phyloP scores from a whole-genome alignment of 2,888 invertebrate species.

The Plagodis dolabraria region DNA sequence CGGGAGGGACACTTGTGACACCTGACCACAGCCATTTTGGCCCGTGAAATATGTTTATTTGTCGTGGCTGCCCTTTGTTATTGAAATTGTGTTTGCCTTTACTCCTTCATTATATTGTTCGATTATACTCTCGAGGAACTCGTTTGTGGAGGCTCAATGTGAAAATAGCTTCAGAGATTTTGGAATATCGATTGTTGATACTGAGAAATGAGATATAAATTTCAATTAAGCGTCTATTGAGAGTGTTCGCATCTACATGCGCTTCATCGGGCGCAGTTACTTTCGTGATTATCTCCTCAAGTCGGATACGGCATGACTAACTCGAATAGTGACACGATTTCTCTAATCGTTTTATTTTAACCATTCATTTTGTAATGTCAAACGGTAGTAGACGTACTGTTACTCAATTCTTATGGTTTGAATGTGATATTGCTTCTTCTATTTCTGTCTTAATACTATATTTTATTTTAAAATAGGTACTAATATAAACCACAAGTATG shows the following conservation, averaged over 20 bases:
- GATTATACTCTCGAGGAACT: constrained; percentile 79
- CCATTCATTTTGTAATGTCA: constrained; percentile 22
- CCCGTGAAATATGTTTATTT: constrained; percentile 85
- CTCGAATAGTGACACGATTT: constrained; percentile 58
- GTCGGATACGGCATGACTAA: constrained; percentile 54
- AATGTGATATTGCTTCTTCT: too few species aligned
- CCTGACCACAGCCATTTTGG: constrained; percentile 84
- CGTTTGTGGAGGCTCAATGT: constrained; percentile 77
- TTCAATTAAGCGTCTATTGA: constrained; percentile 82
- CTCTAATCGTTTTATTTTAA: constrained; percentile 59
- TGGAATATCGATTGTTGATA: constrained; percentile 84
- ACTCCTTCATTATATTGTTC: constrained; percentile 84
- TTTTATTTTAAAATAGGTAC: too few species aligned
- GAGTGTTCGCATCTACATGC: constrained; percentile 59
- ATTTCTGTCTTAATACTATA: too few species aligned
- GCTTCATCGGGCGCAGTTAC: constrained; percentile 63
- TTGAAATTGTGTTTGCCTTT: constrained; percentile 84
- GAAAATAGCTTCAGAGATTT: constrained; percentile 78
- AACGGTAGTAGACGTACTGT: not conserved
- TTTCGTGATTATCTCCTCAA: constrained; percentile 74
- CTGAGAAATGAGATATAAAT: constrained; percentile 84
- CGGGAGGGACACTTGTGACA: constrained; percentile 70
- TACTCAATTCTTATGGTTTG: too few species aligned
- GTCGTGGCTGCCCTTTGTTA: constrained; percentile 83
- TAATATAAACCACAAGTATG: constrained; percentile 3